Base-by-base conservation (phyloP, 2,888 invertebrate species). In the Philonicus albiceps region DNA sequence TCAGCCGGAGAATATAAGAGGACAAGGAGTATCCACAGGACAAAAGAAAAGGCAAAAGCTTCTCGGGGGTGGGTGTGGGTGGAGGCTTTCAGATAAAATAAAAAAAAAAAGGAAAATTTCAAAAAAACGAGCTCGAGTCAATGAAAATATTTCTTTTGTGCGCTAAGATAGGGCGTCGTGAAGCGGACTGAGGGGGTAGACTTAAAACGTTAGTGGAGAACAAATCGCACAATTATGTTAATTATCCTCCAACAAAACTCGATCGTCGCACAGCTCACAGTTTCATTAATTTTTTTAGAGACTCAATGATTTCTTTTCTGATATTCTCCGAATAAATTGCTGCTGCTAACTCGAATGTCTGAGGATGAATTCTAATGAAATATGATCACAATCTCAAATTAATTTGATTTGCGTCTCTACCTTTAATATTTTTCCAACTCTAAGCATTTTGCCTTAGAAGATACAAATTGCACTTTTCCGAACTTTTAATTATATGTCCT, bases 181-280 rank as follows among this genome's bases (percentile, higher is more conserved):
- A 27, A 64, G 34, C 53, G n/a, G 64, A 55, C 81, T 64, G n/a
- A 19, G 30, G 55, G 34, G 37, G 81, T n/a, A 76, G 76, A 72
- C 74, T 86, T 73, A 81, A 64, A 72, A 80, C 49, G 80, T 86
- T 81, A 72, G 81, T 31, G 75, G 43, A 16, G 86, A 72, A 86
- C 80, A 72, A 81, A 86, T 86, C 43, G 72, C 74, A 86, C 86
- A 86, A 86, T 86, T 86, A 86, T 86, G 86, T 81, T 86, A 86
- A 86, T 86, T 86, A 86, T 86, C 73, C 81, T 73, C 49, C 31
- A 49, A 13, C n/a, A 74, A n/a, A 27, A 27, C 27, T 22, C 22
- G 22, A 6, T 22, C 22, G 22, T 2, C 22, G 22, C 55, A 55
- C 55, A 22, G 22, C 55, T 55, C 22, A 22, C 55, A 27, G 64